A percentile compares a stretch with the other conserved stretches of the same genome.
Conservation (phyloP, 1,140 invertebrate genomes). For the Aphis gossypii region DNA sequence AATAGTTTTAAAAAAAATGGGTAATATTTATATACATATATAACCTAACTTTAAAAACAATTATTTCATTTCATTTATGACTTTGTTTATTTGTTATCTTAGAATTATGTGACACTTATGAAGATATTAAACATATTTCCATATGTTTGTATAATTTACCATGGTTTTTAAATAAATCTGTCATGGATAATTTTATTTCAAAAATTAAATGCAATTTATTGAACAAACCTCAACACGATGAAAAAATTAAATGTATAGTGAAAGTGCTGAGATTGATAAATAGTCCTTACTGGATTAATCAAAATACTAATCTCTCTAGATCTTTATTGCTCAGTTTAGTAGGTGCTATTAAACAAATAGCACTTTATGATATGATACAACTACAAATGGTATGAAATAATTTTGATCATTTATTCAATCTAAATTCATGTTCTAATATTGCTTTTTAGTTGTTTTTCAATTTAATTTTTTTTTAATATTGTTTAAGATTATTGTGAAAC, state of each 20-base stretch:
- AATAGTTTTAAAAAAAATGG: constrained; percentile 38
- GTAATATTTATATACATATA: not conserved
- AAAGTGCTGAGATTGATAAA: constrained; percentile 36
- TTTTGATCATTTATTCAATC: not conserved
- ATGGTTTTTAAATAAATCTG: constrained; percentile 34
- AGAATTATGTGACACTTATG: constrained; percentile 19
- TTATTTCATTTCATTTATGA: not conserved
- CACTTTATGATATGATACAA: constrained; percentile 50
- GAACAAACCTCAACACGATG: not conserved
- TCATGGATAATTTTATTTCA: constrained; percentile 10
- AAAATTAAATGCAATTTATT: not conserved
- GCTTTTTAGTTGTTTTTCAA: not conserved
- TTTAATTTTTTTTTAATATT: not conserved
- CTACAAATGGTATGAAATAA: constrained; percentile 52
- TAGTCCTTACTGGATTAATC: constrained; percentile 44
- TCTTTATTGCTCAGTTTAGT: constrained; percentile 42
- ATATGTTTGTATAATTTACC: constrained; percentile 51
- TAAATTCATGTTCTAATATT: not conserved
- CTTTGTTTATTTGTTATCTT: not conserved
- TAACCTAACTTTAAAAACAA: not conserved
- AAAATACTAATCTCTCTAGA: constrained; percentile 42
- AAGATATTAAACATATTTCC: constrained; percentile 47
- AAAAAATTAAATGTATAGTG: constrained; percentile 40
- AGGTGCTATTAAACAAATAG: not conserved
- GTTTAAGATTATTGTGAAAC: constrained; percentile 47